These are phyloP conservation scores for Chaitophorus viminalis DNA, from an alignment of 2,888 invertebrate genomes.

Conservation along the genomic window DNA sequence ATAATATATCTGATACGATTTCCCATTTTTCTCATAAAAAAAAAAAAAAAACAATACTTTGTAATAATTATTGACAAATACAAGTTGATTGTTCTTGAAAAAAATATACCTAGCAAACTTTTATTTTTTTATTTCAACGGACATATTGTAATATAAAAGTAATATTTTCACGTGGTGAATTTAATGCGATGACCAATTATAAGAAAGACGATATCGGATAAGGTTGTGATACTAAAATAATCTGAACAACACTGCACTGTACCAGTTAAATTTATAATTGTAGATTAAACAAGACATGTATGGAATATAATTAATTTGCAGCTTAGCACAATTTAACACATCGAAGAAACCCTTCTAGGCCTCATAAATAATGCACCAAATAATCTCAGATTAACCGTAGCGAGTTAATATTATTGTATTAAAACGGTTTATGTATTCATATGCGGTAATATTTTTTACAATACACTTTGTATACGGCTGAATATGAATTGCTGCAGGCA, in stretches of 20 bases:
- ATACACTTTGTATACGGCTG: not conserved
- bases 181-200: no score
- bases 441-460: not conserved
- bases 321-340: slow-evolving; percentile 28
- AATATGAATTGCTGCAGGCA: no score
- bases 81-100: no score
- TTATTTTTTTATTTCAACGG: no score
- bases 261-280: not conserved
- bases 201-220: no score
- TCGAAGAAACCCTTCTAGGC: not conserved
- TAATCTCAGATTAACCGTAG: slow-evolving; percentile 17
- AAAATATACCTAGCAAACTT: no score
- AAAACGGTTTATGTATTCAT: slow-evolving; percentile 1
- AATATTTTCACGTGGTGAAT: no score
- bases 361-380: slow-evolving; percentile 45
- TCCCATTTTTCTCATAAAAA: no score
- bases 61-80: no score
- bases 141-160: no score
- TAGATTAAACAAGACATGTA: slow-evolving; percentile 16
- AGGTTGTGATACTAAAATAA: not conserved
- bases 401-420: not conserved
- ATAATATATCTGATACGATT: no score
- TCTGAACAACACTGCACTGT: not conserved
- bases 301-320: slow-evolving; percentile 17
- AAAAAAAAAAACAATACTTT: no score